Evolutionary conservation across 2,113 vertebrate genomes (phyloP).

Genomic region (Sinocyclocheilus grahami): DNA sequence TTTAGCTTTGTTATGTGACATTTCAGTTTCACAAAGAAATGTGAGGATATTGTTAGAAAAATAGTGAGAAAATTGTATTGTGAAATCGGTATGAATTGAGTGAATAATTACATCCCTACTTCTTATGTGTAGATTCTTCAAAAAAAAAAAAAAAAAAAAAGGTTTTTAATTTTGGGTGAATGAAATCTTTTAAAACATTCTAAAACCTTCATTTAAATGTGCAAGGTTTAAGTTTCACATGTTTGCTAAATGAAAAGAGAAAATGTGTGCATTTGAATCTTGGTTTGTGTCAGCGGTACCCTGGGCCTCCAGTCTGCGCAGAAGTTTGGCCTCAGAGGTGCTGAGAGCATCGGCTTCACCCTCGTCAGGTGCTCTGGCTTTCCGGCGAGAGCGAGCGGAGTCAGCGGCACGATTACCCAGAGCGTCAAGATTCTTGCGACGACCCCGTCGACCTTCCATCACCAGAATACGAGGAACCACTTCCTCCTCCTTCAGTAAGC

Average conservation of each 20-base stretch:
- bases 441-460: slow-evolving; percentile 88
- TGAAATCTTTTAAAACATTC: neutral
- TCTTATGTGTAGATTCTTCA: too few species aligned
- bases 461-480: slow-evolving; percentile 72
- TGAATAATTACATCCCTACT: too few species aligned
- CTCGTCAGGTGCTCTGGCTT: slow-evolving; percentile 78
- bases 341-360: slow-evolving; percentile 78
- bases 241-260: neutral
- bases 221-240: neutral
- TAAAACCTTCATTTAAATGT: neutral
- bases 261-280: neutral
- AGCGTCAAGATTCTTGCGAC: slow-evolving; percentile 70
- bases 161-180: neutral
- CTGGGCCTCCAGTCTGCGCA: slow-evolving; percentile 93
- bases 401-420: too few species aligned
- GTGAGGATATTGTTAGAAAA: too few species aligned
- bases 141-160: neutral
- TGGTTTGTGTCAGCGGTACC: slow-evolving; percentile 70
- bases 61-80: too few species aligned
- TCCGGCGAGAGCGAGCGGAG: slow-evolving; percentile 64
- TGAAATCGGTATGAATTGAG: too few species aligned
- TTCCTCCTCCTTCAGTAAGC: slow-evolving; percentile 87
- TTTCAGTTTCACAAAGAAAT: too few species aligned
- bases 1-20: too few species aligned
- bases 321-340: slow-evolving; percentile 79